These are phyloP conservation scores for Petrocephalus microphthalmus DNA, from an alignment of 2,113 vertebrate species.

Conservation along the genomic window DNA sequence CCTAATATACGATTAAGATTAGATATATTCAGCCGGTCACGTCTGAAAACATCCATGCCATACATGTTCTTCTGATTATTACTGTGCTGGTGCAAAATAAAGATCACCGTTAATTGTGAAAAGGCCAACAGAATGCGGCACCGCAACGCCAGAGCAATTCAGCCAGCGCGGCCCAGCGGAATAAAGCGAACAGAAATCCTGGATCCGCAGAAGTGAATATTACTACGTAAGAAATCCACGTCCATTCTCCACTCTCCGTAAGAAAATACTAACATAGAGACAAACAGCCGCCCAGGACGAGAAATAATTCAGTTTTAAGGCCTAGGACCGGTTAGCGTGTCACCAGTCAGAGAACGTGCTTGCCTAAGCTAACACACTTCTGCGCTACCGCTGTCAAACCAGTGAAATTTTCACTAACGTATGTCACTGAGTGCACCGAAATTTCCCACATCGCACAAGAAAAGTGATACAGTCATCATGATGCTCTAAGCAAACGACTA, in stretches of 20 bases:
- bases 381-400: neutral
- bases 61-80: neutral
- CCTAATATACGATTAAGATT: neutral
- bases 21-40: neutral
- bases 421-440: neutral
- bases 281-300: neutral
- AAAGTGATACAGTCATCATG: neutral
- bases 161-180: neutral
- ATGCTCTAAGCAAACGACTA: neutral
- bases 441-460: neutral
- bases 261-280: neutral
- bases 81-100: neutral
- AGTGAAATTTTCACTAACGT: neutral
- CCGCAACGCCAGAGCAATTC: neutral
- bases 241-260: no score
- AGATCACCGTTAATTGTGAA: neutral
- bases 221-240: neutral
- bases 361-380: neutral
- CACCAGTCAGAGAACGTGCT: neutral
- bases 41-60: neutral
- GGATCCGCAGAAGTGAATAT: neutral
- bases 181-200: neutral
- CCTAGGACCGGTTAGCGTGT: neutral
- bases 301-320: neutral
- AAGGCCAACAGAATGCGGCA: neutral